Evolutionary conservation across 2,888 invertebrate species (phyloP), one percentile per base, ranked within the genome.

Genomic region (Melolontha melolontha): DNA sequence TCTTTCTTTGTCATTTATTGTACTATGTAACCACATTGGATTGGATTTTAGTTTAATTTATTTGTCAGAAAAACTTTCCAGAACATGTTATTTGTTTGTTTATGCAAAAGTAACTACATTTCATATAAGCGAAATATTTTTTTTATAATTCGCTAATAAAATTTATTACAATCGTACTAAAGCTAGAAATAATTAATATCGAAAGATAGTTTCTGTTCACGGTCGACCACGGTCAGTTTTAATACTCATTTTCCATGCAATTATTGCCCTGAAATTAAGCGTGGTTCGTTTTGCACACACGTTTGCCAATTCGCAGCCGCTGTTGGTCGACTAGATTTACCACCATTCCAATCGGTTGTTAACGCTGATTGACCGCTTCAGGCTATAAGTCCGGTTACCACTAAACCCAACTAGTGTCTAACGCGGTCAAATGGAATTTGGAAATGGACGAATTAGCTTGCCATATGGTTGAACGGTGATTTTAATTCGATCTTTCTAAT

Each of bases 291-390:
- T 62, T 47, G 59, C 59, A 47, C 59, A n/a, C 59, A 47, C 47
- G 59, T 62, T 59, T 47, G 59, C 34, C 59, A 39, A 62, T 47
- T 62, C 59, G 47, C 59, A 62, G 59, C 47, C 59, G 47, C 59
- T 44, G 29, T 44, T 34, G 34, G 47, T 34, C 16, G 59, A n/a
- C 59, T 47, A 49, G 59, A 62, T 62, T 62, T 62, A 49, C 59
- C 59, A 34, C 47, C 29, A 62, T 62, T 62, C 47, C 59, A 47
- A 62, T 62, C 47, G 47, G 59, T 62, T 62, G 59, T 62, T 62
- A 62, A 44, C 39, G 47, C 47, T 62, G 59, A 62, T 62, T 62
- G 59, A 62, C 59, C 34, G 34, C 59, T 62, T 16, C 47, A 14
- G 59, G 59, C 59, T 49, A 47, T 47, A 47, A 62, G 59, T 39